Percentiles rank a stretch among this genome's conserved stretches.
phyloP scores from a whole-genome alignment of 2,113 vertebrate species.

The Vireo altiloquus region DNA sequence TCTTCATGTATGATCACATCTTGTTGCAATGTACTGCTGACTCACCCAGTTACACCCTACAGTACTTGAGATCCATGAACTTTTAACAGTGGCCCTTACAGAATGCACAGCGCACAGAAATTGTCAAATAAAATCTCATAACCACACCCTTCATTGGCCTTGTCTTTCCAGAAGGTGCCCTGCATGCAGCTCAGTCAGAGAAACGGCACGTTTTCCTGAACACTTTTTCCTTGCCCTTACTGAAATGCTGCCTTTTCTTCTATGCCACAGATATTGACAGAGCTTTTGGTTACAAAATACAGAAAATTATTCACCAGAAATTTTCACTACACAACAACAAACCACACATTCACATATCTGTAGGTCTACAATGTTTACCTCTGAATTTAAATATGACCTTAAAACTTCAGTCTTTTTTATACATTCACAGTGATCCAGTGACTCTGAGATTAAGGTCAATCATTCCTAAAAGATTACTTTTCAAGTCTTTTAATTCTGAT shows the following conservation, averaged over 20 bases:
- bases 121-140: background rate
- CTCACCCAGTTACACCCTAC: slow-evolving; percentile 50
- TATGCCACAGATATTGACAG: background rate
- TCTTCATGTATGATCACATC: background rate
- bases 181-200: background rate
- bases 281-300: background rate
- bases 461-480: background rate
- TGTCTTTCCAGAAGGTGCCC: background rate
- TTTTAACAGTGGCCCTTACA: background rate
- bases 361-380: background rate
- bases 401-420: background rate
- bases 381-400: background rate
- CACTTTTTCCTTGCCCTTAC: background rate
- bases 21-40: slow-evolving; percentile 24
- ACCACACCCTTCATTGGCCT: background rate
- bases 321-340: background rate
- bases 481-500: background rate
- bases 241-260: background rate
- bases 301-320: background rate
- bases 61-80: background rate
- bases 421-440: background rate
- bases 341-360: background rate
- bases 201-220: background rate
- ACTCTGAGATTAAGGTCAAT: background rate
- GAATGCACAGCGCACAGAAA: background rate